Conservation (phyloP, 2,113 vertebrate genomes). For the Monopterus albus region DNA sequence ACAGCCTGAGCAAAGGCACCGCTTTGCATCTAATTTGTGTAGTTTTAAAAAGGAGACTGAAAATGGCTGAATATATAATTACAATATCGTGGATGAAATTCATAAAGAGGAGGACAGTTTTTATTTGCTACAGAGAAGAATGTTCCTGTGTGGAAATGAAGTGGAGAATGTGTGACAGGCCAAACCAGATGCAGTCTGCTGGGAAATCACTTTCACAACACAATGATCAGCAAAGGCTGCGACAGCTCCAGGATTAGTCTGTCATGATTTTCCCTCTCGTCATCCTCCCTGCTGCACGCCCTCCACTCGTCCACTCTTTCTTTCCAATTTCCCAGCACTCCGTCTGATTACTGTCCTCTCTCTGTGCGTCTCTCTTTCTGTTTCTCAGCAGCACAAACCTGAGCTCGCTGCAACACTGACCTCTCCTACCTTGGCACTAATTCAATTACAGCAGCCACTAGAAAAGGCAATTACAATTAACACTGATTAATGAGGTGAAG, state of each 20-base stretch:
- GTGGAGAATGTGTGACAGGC: constrained; percentile 8
- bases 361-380: neutral
- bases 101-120: neutral
- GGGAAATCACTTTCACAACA: constrained; percentile 62
- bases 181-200: constrained; percentile 50
- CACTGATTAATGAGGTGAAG: constrained; percentile 69
- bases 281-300: constrained; percentile 29
- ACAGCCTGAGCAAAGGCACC: neutral
- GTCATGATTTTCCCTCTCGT: constrained; percentile 49
- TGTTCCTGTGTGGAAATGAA: constrained; percentile 37
- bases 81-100: neutral
- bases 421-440: constrained; percentile 58
- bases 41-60: constrained; percentile 1
- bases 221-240: constrained; percentile 29
- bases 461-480: constrained; percentile 67
- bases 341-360: constrained; percentile 28
- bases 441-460: constrained; percentile 61
- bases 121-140: constrained; percentile 10
- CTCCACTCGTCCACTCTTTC: constrained; percentile 31
- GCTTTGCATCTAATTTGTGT: neutral
- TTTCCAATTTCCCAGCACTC: neutral
- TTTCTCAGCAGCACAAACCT: constrained; percentile 3
- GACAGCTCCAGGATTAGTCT: constrained; percentile 51
- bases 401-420: constrained; percentile 32
- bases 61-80: neutral